Percentiles rank a stretch among this genome's conserved stretches.
Conservation (phyloP, 2,888 invertebrate species). For the Meganola albula region DNA sequence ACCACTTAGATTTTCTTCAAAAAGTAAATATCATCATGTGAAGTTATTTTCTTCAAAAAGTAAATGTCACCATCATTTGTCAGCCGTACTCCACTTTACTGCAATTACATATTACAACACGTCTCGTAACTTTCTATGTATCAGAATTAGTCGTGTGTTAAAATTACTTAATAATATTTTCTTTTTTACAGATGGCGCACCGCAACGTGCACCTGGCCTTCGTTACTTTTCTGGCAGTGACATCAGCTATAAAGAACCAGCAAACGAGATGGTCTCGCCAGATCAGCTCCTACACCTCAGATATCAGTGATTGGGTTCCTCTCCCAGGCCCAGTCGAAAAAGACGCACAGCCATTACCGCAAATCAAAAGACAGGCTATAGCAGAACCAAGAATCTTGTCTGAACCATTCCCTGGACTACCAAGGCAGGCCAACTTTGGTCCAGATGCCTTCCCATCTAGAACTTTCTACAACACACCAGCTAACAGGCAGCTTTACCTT, state of each 20-base stretch:
- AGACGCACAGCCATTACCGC: conserved; percentile 34
- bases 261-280: conserved; percentile 70
- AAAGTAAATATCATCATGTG: too few relatives aligned
- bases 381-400: conserved; percentile 68
- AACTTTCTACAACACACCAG: conserved; percentile 47
- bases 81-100: too few relatives aligned
- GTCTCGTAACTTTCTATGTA: too few relatives aligned
- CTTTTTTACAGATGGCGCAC: conserved; percentile 60
- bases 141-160: too few relatives aligned
- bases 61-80: too few relatives aligned
- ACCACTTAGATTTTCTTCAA: too few relatives aligned
- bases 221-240: conserved; percentile 39
- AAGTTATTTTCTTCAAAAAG: too few relatives aligned
- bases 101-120: too few relatives aligned
- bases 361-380: conserved; percentile 60
- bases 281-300: conserved; percentile 67
- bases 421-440: conserved; percentile 46
- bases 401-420: conserved; percentile 57
- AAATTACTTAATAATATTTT: too few relatives aligned
- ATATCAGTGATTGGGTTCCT: conserved; percentile 69
- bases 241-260: conserved; percentile 41
- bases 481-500: conserved; percentile 59
- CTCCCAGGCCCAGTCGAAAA: conserved; percentile 52
- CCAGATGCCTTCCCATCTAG: conserved; percentile 55
- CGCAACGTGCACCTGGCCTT: conserved; percentile 44